A percentile compares a stretch with the other conserved stretches of the same genome.
phyloP scores from a whole-genome alignment of 53 echinoderm and acorn worm genomes.

The Arbacia lixula region DNA sequence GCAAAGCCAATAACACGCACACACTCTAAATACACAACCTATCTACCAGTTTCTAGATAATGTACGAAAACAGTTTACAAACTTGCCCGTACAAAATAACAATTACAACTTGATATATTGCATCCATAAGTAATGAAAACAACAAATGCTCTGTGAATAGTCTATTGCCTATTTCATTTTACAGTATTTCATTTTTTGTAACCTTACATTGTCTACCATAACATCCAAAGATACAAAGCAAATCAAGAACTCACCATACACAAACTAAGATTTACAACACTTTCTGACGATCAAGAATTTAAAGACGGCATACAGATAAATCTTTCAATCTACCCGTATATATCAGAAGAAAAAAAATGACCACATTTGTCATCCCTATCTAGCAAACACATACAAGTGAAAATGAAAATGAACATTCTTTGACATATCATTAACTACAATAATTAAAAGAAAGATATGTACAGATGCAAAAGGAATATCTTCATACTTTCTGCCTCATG shows the following conservation, averaged over 20 bases:
- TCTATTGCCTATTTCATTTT: constrained; percentile 56
- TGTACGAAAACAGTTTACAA: constrained; percentile 30
- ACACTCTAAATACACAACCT: not conserved
- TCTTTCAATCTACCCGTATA: constrained; percentile 48
- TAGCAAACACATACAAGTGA: not conserved
- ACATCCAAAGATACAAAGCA: constrained; percentile 35
- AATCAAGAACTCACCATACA: constrained; percentile 35
- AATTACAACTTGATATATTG: constrained; percentile 50
- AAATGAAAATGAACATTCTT: not conserved
- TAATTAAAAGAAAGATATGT: constrained; percentile 32
- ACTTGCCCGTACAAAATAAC: constrained; percentile 41
- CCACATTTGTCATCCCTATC: constrained; percentile 1
- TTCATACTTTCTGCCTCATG: not conserved
- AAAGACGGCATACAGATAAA: constrained; percentile 38
- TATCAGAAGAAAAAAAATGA: constrained; percentile 41
- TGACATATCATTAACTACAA: not conserved
- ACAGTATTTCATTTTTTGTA: constrained; percentile 24
- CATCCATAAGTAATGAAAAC: constrained; percentile 45
- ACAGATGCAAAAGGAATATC: constrained; percentile 33
- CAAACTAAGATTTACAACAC: constrained; percentile 4
- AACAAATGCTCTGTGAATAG: constrained; percentile 44
- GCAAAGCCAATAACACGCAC: not conserved
- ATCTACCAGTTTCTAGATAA: constrained; percentile 20
- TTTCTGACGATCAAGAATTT: constrained; percentile 7
- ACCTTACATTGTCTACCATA: not conserved